These are phyloP conservation scores for Nemurella pictetii DNA, from an alignment of 2,888 invertebrate species.

Conservation along the genomic window DNA sequence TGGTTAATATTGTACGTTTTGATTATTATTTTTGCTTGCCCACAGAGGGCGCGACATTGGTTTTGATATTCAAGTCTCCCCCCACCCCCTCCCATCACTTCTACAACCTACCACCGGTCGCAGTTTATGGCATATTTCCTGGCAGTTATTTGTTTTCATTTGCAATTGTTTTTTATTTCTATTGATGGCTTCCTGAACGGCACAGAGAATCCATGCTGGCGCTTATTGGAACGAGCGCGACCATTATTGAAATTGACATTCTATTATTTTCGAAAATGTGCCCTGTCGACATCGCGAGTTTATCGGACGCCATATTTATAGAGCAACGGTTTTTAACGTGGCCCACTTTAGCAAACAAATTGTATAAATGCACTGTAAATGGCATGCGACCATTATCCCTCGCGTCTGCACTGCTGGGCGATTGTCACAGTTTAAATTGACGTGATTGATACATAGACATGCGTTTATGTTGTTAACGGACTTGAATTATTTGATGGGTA, in stretches of 20 bases:
- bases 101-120: not conserved
- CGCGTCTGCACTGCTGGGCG: too few relatives aligned
- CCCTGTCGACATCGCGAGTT: not conserved
- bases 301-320: not conserved
- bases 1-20: not conserved
- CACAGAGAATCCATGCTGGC: not conserved
- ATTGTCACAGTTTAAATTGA: not conserved
- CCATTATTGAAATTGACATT: constrained; percentile 31
- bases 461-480: not conserved
- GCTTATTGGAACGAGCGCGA: constrained; percentile 12
- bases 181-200: constrained; percentile 20
- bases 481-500: not conserved
- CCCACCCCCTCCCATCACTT: not conserved
- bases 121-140: constrained; percentile 7
- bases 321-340: not conserved
- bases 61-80: not conserved
- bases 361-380: not conserved
- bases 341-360: not conserved
- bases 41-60: not conserved
- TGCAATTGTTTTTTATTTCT: constrained; percentile 31
- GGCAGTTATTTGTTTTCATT: constrained; percentile 23
- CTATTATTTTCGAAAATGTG: constrained; percentile 12
- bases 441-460: not conserved
- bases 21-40: not conserved
- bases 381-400: not conserved